Percentiles rank a stretch among this genome's conserved stretches.
These are phyloP conservation scores for Stegophylla sp. DNA, from an alignment of 2,888 invertebrate species.

Conservation along the genomic window DNA sequence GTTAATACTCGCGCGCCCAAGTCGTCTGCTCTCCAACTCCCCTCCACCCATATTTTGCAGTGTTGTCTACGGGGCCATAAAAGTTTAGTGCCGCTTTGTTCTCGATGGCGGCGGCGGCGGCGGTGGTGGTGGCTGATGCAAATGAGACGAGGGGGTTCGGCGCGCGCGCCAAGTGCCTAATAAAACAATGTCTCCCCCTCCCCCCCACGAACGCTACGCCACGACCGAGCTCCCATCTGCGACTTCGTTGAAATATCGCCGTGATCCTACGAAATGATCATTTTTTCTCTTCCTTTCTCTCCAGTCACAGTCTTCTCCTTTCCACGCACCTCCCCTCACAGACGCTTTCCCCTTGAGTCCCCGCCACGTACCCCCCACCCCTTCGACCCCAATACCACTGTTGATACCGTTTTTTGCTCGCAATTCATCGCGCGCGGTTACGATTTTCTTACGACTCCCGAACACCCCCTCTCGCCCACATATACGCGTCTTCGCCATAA, in stretches of 20 bases:
- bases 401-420: too few species aligned
- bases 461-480: neutral
- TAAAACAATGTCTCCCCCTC: conserved; percentile 39
- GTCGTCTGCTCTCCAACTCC: neutral
- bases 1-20: conserved; percentile 48
- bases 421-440: neutral
- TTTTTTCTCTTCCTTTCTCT: neutral
- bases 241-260: conserved; percentile 49
- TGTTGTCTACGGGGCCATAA: conserved; percentile 39
- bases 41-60: neutral
- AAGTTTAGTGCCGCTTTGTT: conserved; percentile 59
- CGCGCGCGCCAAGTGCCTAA: conserved; percentile 48
- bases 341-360: neutral
- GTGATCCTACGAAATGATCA: conserved; percentile 42
- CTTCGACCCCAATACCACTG: too few species aligned
- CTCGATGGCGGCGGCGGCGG: neutral
- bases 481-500: too few species aligned
- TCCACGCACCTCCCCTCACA: neutral
- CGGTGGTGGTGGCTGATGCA: conserved; percentile 31
- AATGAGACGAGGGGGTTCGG: conserved; percentile 53
- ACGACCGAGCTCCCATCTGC: too few species aligned
- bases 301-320: neutral
- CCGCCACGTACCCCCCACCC: neutral
- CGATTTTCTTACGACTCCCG: neutral
- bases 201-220: neutral